phyloP scores from a whole-genome alignment of 2,113 vertebrate genomes.

The Tenebrosternarchus preto region DNA sequence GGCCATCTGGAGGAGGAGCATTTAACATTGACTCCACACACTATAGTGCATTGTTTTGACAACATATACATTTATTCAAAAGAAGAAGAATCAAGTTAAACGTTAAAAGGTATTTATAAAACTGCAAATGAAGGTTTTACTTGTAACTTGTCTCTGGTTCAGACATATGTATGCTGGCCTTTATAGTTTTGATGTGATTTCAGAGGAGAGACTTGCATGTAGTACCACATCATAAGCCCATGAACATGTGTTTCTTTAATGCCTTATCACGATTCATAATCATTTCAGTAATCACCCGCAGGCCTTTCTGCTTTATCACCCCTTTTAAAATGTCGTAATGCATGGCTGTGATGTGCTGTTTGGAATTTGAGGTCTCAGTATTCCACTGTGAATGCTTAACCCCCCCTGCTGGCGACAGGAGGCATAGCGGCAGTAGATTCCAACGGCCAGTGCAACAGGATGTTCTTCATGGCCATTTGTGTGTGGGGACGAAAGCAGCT shows the following conservation, averaged over 20 bases:
- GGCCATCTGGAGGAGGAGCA: no score
- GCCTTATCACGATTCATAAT: neutral
- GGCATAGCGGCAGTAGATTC: neutral
- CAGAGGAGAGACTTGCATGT: neutral
- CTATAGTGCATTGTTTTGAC: no score
- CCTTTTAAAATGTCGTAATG: neutral
- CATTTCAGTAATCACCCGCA: neutral
- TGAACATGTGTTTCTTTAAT: conserved; percentile 11
- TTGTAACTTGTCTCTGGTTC: neutral
- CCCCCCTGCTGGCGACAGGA: conserved; percentile 18
- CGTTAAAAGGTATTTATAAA: no score
- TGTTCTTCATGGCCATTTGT: neutral
- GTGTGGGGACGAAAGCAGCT: neutral
- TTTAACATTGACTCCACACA: no score
- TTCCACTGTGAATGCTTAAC: neutral
- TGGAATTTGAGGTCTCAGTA: neutral
- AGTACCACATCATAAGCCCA: neutral
- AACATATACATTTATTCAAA: no score
- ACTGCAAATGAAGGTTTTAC: no score
- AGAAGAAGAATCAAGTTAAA: no score
- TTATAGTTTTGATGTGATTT: neutral
- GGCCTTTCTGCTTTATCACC: neutral
- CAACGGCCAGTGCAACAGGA: neutral
- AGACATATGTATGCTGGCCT: neutral
- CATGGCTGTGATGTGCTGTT: neutral